Base-by-base conservation (phyloP, 2,888 invertebrate species). In the Selenia dentaria region DNA sequence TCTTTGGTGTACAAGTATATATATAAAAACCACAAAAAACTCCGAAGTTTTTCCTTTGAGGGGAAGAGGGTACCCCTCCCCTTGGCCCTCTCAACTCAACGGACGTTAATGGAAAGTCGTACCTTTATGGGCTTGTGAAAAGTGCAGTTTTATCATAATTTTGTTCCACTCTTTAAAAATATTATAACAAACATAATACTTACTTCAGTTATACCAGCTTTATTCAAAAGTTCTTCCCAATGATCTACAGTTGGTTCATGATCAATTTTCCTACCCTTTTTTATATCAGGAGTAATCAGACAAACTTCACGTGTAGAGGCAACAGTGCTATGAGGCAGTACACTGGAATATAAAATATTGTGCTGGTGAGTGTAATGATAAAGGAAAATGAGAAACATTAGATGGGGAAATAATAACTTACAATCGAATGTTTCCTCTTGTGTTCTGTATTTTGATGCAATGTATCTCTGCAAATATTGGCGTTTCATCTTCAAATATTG, bases 271-370 rank as follows among this genome's bases (percentile, higher is more conserved):
- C 91, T 91, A 2, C 95, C 95, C 60, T 93, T 94, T 65, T 95
- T 92, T 28, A 96, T 75, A 73, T 97, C 97, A 4, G 94, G 92
- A 20, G 96, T 96, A 68, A 97, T 93, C 8, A 97, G 76, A 51
- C 95, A 96, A 12, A 96, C 91, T 59, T 96, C 96, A 48, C 94
- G 93, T 1, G 92, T 92, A 1, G 92, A 88, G 20, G 92, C 87
- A n/a, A 93, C 78, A 27, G 95, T 75, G 1, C 93, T 90, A 69
- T 96, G 92, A 33, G 94, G 93, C 25, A 88, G 54, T 6, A 79
- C 59, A 69, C 88, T 89, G 39, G 50, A 62, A 54, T 8, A 5
- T 9, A 28, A n/a, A 8, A 16, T 16, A 16, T 16, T 16, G 16
- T 16, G 16, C 16, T 16, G 16, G 16, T 3, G 4, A 16, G 4